Base-by-base conservation (phyloP, 1,140 invertebrate genomes). In the Diabrotica undecimpunctata region DNA sequence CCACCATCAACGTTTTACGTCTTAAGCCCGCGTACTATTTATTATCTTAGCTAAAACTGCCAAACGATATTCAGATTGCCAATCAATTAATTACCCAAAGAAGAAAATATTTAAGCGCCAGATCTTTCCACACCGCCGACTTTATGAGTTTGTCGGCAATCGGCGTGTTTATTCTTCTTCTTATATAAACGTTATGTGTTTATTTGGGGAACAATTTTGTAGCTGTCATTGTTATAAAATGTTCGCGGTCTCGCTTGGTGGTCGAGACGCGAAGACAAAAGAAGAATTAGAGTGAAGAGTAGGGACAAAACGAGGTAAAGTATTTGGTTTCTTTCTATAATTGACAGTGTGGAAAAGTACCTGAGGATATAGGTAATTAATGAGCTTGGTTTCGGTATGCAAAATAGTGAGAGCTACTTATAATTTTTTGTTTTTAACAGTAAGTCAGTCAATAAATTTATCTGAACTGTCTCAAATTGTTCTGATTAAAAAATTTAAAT, bases 141-240 rank as follows among this genome's bases (percentile, higher is more conserved):
- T 46, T 46, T 46, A 46, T 46, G 41, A 46, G 41, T 46, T 46
- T 46, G 41, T 46, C 41, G 41, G 41, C 41, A 46, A n/a, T 46
- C 41, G 41, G 41, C n/a, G 41, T 46, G 41, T 46, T 46, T 46
- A 46, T 46, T 10, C n/a, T 46, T 46, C 41, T 46, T 46, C 41
- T 46, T 46, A 46, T 46, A 46, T 46, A 8, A 46, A 46, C 8
- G 41, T n/a, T 46, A 46, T 46, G n/a, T 46, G 41, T 46, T 46
- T 46, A 46, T 46, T 46, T 46, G 8, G 41, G 41, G n/a, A 46
- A 46, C n/a, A 46, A n/a, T n/a, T 46, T 46, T 46, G 41, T 46
- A 46, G 41, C 41, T 46, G 41, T 46, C 41, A 46, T 46, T 46
- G n/a, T 46, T 46, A 46, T 46, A 46, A 10, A 46, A 8, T 46